Percentiles rank a stretch among this genome's conserved stretches.
phyloP scores from a whole-genome alignment of 2,888 invertebrate species.

The Tinea pellionella region DNA sequence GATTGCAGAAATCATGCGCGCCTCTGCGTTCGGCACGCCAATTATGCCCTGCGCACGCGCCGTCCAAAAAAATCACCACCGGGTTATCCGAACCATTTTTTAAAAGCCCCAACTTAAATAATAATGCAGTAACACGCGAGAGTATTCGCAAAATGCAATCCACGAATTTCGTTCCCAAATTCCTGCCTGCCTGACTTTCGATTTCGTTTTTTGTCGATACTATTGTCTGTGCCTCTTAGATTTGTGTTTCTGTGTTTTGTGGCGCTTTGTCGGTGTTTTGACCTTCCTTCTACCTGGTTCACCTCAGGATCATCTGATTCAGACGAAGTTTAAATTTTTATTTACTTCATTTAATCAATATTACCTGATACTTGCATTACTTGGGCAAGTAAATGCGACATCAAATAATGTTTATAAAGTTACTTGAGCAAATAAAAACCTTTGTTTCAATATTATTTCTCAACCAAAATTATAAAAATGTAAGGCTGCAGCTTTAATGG shows the following conservation, averaged over 20 bases:
- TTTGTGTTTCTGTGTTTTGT: constrained; percentile 37
- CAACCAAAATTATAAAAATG: constrained; percentile 13
- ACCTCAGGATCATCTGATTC: not conserved
- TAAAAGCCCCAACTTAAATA: constrained; percentile 60
- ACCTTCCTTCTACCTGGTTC: constrained; percentile 1
- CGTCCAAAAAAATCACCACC: constrained; percentile 51
- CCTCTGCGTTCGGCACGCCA: constrained; percentile 46
- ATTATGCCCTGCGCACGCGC: constrained; percentile 64
- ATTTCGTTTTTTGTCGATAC: constrained; percentile 48
- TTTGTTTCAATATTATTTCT: not conserved
- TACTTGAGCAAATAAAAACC: not conserved
- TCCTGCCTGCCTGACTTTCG: constrained; percentile 38
- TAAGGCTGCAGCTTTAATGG: constrained; percentile 4
- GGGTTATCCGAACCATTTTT: constrained; percentile 55
- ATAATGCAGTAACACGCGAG: constrained; percentile 70
- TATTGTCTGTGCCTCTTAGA: constrained; percentile 51
- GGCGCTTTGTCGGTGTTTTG: constrained; percentile 30
- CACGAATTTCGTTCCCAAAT: constrained; percentile 64
- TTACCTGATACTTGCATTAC: not conserved
- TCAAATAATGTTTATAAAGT: not conserved
- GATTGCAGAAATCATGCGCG: constrained; percentile 35
- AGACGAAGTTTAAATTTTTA: not conserved
- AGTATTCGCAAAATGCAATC: constrained; percentile 66
- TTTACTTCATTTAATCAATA: not conserved
- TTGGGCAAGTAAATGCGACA: not conserved